These are phyloP conservation scores for Urocynchramus pylzowi DNA, from an alignment of 2,113 vertebrate genomes.

Conservation along the genomic window DNA sequence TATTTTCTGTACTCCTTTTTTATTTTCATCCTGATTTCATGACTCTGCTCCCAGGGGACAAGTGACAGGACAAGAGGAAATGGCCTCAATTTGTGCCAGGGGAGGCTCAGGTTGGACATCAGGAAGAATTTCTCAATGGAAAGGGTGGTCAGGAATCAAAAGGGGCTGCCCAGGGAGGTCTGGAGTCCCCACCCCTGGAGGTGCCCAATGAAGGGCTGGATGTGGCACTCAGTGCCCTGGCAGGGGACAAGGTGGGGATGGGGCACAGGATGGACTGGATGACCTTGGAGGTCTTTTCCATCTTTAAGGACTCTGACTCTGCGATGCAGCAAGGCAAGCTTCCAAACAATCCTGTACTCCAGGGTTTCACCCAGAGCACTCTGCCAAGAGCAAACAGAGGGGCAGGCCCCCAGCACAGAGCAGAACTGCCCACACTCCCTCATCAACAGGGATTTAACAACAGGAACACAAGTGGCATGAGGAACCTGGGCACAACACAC, in stretches of 20 bases:
- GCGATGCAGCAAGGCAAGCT: rapidly evolving
- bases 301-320: neutral
- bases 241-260: neutral
- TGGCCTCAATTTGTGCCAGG: neutral
- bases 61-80: neutral
- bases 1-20: neutral
- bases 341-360: neutral
- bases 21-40: neutral
- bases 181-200: neutral
- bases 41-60: neutral
- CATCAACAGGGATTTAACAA: rapidly evolving
- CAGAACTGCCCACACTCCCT: neutral
- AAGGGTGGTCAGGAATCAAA: neutral
- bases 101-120: neutral
- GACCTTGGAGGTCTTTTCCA: neutral
- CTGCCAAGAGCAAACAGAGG: neutral
- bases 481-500: neutral
- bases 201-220: neutral
- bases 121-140: neutral
- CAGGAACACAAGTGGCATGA: rapidly evolving
- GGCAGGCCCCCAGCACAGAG: neutral
- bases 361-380: neutral
- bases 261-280: neutral
- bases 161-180: neutral
- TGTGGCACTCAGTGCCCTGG: neutral